Evolutionary conservation across 2,797 vertebrate genomes (phyloP).

Genomic region (Sus cebifrons): DNA sequence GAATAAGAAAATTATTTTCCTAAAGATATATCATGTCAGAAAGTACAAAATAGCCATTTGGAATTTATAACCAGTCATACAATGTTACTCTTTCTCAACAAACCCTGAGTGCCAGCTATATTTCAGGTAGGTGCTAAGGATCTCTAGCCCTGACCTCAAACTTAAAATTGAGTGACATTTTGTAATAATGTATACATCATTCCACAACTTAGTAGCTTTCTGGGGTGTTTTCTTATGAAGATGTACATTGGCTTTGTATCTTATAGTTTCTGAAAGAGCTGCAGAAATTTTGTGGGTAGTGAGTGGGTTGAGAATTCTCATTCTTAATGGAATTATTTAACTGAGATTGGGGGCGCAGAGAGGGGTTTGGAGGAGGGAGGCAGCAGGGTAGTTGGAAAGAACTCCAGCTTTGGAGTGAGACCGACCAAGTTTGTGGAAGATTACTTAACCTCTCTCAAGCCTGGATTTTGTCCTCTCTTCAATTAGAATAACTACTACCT

Average conservation of each 20-base stretch:
- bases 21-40: slow-evolving; percentile 50
- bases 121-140: slow-evolving; percentile 1
- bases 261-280: slow-evolving; percentile 63
- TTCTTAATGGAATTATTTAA: slow-evolving; percentile 52
- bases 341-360: background rate
- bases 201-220: background rate
- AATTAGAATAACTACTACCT: slow-evolving; percentile 8
- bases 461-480: slow-evolving; percentile 63
- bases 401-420: background rate
- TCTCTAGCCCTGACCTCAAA: background rate
- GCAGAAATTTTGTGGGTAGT: background rate
- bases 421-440: background rate
- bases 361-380: no score
- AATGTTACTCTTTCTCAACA: slow-evolving; percentile 50
- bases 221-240: slow-evolving; percentile 38
- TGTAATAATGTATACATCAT: background rate
- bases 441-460: background rate
- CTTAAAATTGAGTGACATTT: slow-evolving; percentile 33
- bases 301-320: slow-evolving; percentile 14
- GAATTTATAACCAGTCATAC: slow-evolving; percentile 53
- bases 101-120: background rate
- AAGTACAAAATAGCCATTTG: slow-evolving; percentile 55
- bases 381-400: background rate
- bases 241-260: background rate
- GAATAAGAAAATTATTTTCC: slow-evolving; percentile 67